Conservation (phyloP, 1,140 invertebrate genomes). For the Aphaenogaster ashmeadi region DNA sequence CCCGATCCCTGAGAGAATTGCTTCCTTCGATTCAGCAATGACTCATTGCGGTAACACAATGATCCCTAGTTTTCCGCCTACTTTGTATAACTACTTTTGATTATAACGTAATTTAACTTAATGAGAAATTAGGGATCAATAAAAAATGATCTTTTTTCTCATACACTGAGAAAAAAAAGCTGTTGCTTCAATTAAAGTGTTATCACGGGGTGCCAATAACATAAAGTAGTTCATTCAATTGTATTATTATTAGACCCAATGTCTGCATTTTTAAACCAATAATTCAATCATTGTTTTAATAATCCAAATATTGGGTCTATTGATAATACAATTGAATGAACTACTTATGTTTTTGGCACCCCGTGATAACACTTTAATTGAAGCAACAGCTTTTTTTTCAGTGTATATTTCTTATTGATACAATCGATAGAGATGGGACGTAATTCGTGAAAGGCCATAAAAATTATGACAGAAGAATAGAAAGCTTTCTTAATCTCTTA, state of each 20-base stretch:
- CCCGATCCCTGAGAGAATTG: slow-evolving; percentile 60
- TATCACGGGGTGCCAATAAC: too few species aligned
- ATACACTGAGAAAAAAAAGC: too few species aligned
- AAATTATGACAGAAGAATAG: slow-evolving; percentile 11
- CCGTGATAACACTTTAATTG: too few species aligned
- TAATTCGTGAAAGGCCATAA: not conserved
- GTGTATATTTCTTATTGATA: not conserved
- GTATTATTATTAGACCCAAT: too few species aligned
- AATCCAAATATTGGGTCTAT: too few species aligned
- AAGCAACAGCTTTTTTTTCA: too few species aligned
- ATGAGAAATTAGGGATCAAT: not conserved
- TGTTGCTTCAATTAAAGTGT: too few species aligned
- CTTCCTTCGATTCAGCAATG: slow-evolving; percentile 37
- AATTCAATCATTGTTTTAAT: too few species aligned
- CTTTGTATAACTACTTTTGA: not conserved
- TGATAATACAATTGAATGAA: too few species aligned
- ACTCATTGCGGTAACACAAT: slow-evolving; percentile 42
- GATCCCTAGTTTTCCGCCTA: not conserved
- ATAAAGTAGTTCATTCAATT: too few species aligned
- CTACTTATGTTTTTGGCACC: too few species aligned
- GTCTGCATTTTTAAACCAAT: too few species aligned
- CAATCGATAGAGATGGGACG: not conserved
- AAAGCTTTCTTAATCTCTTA: not conserved
- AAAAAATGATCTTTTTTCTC: not conserved
- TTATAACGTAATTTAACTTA: slow-evolving; percentile 5